These are phyloP conservation scores for Geothlypis trichas DNA, from an alignment of 2,113 vertebrate genomes.

Conservation along the genomic window DNA sequence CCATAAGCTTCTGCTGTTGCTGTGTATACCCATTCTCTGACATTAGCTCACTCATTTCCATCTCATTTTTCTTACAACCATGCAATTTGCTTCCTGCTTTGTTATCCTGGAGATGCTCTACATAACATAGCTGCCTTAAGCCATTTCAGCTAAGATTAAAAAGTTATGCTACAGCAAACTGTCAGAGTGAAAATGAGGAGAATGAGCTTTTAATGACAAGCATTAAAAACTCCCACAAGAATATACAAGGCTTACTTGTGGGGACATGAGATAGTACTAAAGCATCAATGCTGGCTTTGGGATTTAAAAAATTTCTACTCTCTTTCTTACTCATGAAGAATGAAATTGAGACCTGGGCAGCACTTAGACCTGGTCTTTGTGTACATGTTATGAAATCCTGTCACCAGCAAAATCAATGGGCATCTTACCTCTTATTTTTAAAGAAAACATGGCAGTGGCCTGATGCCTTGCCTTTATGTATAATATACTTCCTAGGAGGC, in stretches of 20 bases:
- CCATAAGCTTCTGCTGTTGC: not conserved
- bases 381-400: not conserved
- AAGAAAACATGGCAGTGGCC: not conserved
- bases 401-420: not conserved
- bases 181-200: not conserved
- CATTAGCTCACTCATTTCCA: not conserved
- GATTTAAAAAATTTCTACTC: not conserved
- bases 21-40: not conserved
- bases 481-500: not conserved
- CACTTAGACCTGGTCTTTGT: not conserved
- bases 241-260: not conserved
- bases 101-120: not conserved
- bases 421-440: not conserved
- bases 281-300: not conserved
- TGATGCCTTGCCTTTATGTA: not conserved
- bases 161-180: not conserved
- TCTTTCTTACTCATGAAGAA: not conserved
- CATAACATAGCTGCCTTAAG: not conserved
- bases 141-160: not conserved
- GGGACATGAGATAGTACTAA: not conserved
- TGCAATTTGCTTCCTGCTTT: not conserved
- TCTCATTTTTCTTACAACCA: not conserved
- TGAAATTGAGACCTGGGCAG: not conserved
- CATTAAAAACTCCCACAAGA: not conserved
- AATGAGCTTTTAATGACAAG: not conserved